A percentile compares a stretch with the other conserved stretches of the same genome.
Evolutionary conservation across 2,797 vertebrate species (phyloP).

Genomic region (Chrysolophus pictus): DNA sequence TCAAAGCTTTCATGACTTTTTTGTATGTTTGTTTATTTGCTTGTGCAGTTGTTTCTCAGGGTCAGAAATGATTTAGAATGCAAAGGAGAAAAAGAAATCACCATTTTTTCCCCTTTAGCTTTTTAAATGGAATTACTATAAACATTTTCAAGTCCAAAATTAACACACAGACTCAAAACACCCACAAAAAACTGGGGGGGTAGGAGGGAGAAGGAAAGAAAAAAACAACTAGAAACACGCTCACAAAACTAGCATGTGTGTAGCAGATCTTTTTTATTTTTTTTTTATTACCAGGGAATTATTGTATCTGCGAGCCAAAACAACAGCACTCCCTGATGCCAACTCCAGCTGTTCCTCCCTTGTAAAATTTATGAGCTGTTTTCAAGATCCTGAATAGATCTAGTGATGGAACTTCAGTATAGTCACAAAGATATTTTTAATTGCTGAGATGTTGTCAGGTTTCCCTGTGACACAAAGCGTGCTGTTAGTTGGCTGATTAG

Average conservation of each 20-base stretch:
- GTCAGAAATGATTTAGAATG: constrained; percentile 43
- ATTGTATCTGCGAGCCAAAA: constrained; percentile 71
- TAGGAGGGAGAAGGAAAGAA: background rate
- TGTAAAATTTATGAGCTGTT: constrained; percentile 67
- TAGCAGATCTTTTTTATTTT: background rate
- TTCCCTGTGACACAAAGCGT: background rate
- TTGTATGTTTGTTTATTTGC: background rate
- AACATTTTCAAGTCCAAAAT: background rate
- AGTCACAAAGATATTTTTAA: constrained; percentile 14
- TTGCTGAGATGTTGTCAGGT: background rate
- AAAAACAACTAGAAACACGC: background rate
- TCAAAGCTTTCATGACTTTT: constrained; percentile 23
- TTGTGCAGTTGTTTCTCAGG: constrained; percentile 35
- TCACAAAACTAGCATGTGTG: background rate
- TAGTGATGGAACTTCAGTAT: constrained; percentile 13
- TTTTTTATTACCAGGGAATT: constrained; percentile 31
- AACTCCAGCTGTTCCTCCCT: constrained; percentile 70
- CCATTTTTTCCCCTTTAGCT: background rate
- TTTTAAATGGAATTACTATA: constrained; percentile 23
- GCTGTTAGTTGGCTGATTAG: background rate
- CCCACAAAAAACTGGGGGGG: background rate
- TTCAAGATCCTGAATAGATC: constrained; percentile 41
- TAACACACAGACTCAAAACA: constrained; percentile 14
- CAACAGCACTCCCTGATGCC: constrained; percentile 55
- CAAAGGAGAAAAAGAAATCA: background rate